Evolutionary conservation across 2,797 vertebrate species (phyloP).

Genomic region (Lacerta viridis): DNA sequence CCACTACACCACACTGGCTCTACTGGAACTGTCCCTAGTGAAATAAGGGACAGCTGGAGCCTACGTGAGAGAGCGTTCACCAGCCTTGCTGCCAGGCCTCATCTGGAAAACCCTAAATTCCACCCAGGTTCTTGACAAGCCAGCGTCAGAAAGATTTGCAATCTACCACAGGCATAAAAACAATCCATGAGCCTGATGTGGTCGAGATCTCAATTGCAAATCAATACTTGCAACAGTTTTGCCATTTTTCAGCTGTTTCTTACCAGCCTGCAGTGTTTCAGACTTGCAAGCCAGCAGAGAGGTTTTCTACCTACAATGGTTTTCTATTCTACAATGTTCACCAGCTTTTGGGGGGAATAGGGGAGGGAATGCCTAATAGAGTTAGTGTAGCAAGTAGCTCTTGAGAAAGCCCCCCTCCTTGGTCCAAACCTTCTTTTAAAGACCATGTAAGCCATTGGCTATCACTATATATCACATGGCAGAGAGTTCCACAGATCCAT

Average conservation of each 20-base stretch:
- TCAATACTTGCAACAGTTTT: slow-evolving; percentile 60
- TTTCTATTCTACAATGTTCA: no score
- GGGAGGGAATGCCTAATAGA: no score
- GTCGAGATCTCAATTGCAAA: slow-evolving; percentile 67
- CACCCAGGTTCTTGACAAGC: neutral
- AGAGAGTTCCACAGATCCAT: no score
- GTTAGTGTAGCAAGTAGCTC: no score
- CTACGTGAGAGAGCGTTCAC: neutral
- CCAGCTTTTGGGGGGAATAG: no score
- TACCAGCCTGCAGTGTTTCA: rapidly evolving
- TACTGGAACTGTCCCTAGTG: neutral
- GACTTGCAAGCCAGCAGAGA: neutral
- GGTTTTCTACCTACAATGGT: neutral
- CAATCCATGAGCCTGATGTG: slow-evolving; percentile 54
- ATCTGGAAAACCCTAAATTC: neutral
- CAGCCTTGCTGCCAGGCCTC: neutral
- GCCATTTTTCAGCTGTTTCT: slow-evolving; percentile 60
- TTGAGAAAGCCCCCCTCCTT: no score
- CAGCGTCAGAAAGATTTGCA: neutral
- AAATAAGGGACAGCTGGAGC: neutral
- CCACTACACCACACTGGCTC: no score
- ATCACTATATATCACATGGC: no score
- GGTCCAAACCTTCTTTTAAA: no score
- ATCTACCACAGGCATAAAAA: slow-evolving; percentile 55
- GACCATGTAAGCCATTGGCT: no score